phyloP scores from a whole-genome alignment of 2,113 vertebrate genomes.

The Pterocles gutturalis region DNA sequence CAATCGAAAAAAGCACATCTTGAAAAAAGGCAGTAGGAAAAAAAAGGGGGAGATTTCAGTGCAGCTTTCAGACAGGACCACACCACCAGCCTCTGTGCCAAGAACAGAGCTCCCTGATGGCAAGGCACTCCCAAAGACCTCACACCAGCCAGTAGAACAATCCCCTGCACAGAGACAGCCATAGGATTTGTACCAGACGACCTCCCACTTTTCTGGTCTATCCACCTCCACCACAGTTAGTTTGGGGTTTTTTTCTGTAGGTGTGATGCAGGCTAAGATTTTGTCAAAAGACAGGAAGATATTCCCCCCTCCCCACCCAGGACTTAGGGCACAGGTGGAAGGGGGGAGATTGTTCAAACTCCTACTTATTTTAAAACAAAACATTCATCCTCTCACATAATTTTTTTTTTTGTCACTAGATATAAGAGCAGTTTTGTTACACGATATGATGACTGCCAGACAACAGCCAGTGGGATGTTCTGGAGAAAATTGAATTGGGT shows the following conservation, averaged over 20 bases:
- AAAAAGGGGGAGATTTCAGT: not conserved
- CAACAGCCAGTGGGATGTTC: not conserved
- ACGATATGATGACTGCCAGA: not conserved
- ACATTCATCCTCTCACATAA: not conserved
- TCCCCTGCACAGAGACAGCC: not conserved
- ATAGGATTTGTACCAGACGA: not conserved
- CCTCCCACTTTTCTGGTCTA: not conserved
- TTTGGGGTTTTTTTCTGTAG: not conserved
- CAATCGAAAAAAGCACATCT: not conserved
- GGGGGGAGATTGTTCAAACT: not conserved
- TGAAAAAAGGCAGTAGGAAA: not conserved
- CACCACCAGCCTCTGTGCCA: not conserved
- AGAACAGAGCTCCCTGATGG: not conserved
- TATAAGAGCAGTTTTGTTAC: not conserved
- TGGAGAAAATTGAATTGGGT: not conserved
- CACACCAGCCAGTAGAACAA: not conserved
- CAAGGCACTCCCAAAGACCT: not conserved
- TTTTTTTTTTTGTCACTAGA: not conserved
- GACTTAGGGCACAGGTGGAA: accelerated
- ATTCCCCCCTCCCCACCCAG: not conserved
- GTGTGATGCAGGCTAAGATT: not conserved
- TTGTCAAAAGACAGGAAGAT: not conserved
- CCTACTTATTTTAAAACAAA: not conserved
- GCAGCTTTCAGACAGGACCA: not conserved
- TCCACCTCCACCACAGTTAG: not conserved